These are phyloP conservation scores for Aramus guarauna DNA, from an alignment of 2,113 vertebrate species.

Conservation along the genomic window DNA sequence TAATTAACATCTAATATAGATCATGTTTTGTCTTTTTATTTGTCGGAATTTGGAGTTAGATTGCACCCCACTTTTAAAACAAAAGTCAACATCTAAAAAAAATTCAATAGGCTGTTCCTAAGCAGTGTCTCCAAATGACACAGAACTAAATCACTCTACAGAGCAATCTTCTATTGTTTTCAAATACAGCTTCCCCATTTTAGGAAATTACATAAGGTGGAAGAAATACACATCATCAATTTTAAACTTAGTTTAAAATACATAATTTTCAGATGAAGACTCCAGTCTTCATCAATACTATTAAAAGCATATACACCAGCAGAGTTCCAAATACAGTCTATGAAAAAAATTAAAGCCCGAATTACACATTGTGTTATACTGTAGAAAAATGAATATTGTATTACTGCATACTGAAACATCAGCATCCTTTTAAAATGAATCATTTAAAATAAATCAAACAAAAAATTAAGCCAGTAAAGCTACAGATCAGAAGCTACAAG, in stretches of 20 bases:
- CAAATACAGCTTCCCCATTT: not conserved
- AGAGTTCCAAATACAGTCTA: not conserved
- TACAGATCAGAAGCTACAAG: not conserved
- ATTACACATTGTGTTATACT: not conserved
- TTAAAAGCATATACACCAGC: not conserved
- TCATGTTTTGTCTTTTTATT: not conserved
- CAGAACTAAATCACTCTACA: not conserved
- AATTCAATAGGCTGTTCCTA: not conserved
- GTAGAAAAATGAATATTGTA: not conserved
- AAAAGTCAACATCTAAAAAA: not conserved
- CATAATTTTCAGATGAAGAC: not conserved
- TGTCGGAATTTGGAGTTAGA: not conserved
- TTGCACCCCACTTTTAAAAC: not conserved
- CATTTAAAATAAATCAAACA: not conserved
- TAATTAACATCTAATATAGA: not conserved
- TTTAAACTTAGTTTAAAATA: not conserved
- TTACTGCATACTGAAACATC: not conserved
- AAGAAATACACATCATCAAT: not conserved
- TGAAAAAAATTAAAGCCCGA: not conserved
- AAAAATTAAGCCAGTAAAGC: not conserved
- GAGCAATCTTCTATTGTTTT: not conserved
- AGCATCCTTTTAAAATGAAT: not conserved
- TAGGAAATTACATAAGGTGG: not conserved
- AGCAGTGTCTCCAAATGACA: not conserved
- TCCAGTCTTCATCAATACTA: not conserved